A percentile compares a stretch with the other conserved stretches of the same genome.
Conservation (phyloP, 1,140 invertebrate species). For the Papilio polytes region DNA sequence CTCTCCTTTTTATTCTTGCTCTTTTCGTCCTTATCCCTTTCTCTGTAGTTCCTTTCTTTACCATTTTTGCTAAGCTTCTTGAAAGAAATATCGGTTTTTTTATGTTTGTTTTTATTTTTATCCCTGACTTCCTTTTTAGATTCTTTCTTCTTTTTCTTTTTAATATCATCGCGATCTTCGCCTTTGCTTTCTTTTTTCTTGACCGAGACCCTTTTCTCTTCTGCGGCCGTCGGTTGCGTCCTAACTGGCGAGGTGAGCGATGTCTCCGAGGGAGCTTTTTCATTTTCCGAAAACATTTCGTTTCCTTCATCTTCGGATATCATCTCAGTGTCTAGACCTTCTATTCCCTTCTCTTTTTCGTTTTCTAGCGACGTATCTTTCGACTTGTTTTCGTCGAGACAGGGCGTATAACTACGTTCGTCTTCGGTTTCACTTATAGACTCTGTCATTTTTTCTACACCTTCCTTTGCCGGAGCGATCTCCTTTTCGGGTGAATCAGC, state of each 20-base stretch:
- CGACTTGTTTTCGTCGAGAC: conserved; percentile 86
- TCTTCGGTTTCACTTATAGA: conserved; percentile 85
- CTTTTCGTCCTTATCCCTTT: conserved; percentile 84
- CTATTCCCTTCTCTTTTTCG: conserved; percentile 81
- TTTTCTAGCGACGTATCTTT: conserved; percentile 74
- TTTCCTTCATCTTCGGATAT: conserved; percentile 88
- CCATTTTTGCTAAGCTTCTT: conserved; percentile 92
- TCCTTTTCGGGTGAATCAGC: conserved; percentile 41
- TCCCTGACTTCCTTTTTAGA: conserved; percentile 75
- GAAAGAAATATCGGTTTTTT: conserved; percentile 85
- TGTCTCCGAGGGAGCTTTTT: conserved; percentile 61
- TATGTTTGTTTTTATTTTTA: conserved; percentile 68
- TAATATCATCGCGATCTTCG: conserved; percentile 55
- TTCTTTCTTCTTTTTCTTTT: conserved; percentile 75
- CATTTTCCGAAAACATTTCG: conserved; percentile 84
- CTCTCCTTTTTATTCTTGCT: conserved; percentile 60
- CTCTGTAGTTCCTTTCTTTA: conserved; percentile 93
- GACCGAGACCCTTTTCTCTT: conserved; percentile 85
- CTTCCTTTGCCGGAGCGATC: conserved; percentile 49
- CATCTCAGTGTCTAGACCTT: conserved; percentile 88
- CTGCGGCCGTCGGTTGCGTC: conserved; percentile 62
- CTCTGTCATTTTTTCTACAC: conserved; percentile 84
- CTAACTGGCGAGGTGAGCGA: conserved; percentile 69
- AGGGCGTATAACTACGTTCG: conserved; percentile 87
- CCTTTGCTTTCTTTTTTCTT: conserved; percentile 80